Conservation (phyloP, 2,797 vertebrate species). For the Tarsius wallacei region DNA sequence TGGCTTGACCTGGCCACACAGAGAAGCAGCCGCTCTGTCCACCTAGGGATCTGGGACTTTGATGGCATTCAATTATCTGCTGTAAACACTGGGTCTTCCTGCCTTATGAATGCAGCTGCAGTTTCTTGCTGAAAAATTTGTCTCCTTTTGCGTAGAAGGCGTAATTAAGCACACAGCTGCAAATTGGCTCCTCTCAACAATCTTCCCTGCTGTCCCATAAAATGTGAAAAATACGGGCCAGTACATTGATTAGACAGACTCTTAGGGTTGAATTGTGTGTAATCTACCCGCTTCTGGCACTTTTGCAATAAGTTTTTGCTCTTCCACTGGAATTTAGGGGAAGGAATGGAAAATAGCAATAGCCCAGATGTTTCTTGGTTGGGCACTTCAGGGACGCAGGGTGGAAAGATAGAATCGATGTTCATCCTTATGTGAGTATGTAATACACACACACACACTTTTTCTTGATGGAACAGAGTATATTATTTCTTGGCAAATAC, state of each 20-base stretch:
- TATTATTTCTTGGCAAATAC: not conserved
- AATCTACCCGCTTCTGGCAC: conserved; percentile 83
- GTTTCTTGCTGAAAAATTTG: conserved; percentile 71
- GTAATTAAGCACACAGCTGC: conserved; percentile 87
- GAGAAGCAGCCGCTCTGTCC: conserved; percentile 4
- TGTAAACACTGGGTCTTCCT: conserved; percentile 72
- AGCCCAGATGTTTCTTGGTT: conserved; percentile 70
- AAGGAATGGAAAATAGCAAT: conserved; percentile 79
- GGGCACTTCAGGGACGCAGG: not conserved
- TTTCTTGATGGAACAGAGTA: not conserved
- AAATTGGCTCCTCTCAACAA: conserved; percentile 86
- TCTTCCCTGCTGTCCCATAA: conserved; percentile 87
- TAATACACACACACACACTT: not conserved
- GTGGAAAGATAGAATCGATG: not conserved
- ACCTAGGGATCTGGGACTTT: conserved; percentile 42
- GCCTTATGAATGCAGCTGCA: conserved; percentile 78
- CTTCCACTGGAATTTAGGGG: conserved; percentile 82
- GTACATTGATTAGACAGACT: conserved; percentile 87
- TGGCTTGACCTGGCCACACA: not conserved
- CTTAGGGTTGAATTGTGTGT: conserved; percentile 80
- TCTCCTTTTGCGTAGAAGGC: conserved; percentile 79
- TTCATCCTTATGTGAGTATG: not conserved
- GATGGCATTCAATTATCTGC: conserved; percentile 67
- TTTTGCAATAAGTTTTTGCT: conserved; percentile 84
- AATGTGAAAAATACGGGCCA: conserved; percentile 87